These are phyloP conservation scores for Arrhopalites spinosus DNA, from an alignment of 2,888 invertebrate genomes.

Conservation along the genomic window DNA sequence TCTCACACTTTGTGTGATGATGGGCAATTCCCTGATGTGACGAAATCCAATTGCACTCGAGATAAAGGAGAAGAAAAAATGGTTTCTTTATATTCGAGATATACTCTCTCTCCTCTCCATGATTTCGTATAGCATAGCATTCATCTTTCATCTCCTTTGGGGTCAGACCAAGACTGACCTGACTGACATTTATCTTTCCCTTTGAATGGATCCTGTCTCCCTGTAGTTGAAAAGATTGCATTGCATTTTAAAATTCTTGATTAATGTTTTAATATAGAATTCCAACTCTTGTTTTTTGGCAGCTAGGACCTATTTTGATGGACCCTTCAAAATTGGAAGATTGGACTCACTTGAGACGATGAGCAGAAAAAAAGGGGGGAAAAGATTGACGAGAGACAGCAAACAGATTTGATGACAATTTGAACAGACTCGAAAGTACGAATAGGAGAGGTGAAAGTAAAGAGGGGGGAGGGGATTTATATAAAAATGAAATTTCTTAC, in stretches of 20 bases:
- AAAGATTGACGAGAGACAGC: no score
- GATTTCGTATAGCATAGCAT: conserved; percentile 14
- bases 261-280: no score
- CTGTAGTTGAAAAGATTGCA: no score
- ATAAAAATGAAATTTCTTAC: neutral
- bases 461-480: neutral
- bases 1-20: conserved; percentile 18
- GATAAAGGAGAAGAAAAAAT: neutral
- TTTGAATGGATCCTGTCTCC: no score
- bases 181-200: conserved; percentile 5
- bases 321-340: no score
- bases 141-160: conserved; percentile 15
- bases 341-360: no score
- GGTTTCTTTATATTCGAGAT: neutral
- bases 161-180: neutral
- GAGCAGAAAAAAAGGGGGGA: no score
- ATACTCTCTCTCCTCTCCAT: conserved; percentile 5
- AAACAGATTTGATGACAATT: no score
- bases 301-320: no score
- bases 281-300: neutral
- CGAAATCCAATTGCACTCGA: conserved; percentile 26
- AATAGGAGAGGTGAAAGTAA: no score
- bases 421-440: no score
- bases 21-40: conserved; percentile 24
- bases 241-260: no score